Percentiles rank a stretch among this genome's conserved stretches.
These are phyloP conservation scores for Enteromius fasciolatus DNA, from an alignment of 2,797 vertebrate genomes.

Conservation along the genomic window DNA sequence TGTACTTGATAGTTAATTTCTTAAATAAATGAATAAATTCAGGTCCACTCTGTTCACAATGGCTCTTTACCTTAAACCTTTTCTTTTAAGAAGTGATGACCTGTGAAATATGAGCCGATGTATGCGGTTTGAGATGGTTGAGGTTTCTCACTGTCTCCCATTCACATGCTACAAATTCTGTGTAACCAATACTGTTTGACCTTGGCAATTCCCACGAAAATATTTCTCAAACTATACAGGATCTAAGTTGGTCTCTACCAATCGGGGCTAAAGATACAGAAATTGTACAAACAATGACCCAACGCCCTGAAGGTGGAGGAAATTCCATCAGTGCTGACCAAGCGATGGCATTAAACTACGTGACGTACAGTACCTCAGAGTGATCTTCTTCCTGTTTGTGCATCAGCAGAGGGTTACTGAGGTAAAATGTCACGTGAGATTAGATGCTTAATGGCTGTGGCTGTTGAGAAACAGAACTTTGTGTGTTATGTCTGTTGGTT, in stretches of 20 bases:
- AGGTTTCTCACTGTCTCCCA: conserved; percentile 67
- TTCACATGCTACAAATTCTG: conserved; percentile 59
- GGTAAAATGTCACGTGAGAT: conserved; percentile 11
- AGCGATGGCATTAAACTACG: not conserved
- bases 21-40: not conserved
- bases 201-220: conserved; percentile 63
- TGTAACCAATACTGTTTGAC: conserved; percentile 60
- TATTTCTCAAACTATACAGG: conserved; percentile 47
- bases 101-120: conserved; percentile 64
- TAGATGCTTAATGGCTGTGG: not conserved
- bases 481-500: conserved; percentile 23
- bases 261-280: not conserved
- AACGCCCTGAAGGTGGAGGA: not conserved
- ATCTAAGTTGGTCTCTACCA: conserved; percentile 42
- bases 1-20: not conserved
- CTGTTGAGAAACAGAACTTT: conserved; percentile 14
- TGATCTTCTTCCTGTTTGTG: conserved; percentile 43
- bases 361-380: conserved; percentile 4
- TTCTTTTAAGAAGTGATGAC: conserved; percentile 57
- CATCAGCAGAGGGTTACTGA: not conserved
- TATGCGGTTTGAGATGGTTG: conserved; percentile 60
- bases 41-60: not conserved
- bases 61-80: not conserved
- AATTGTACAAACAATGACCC: not conserved
- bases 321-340: not conserved